Conservation (phyloP, 2,113 vertebrate genomes). For the Aplodontia rufa region DNA sequence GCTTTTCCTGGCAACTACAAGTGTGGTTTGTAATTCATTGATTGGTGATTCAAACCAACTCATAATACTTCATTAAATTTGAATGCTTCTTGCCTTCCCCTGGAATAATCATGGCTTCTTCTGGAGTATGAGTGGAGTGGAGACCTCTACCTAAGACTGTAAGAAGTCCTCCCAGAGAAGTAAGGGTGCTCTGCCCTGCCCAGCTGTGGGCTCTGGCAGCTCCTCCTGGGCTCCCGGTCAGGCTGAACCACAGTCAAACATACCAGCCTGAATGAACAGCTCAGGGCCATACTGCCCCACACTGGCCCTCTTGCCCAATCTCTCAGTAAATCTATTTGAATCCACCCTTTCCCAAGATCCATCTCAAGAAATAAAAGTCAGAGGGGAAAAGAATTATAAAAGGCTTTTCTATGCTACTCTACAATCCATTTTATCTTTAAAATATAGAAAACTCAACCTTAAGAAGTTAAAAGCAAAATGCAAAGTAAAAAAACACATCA, state of each 20-base stretch:
- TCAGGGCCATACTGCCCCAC: neutral
- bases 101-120: neutral
- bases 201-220: neutral
- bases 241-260: neutral
- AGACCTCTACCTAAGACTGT: neutral
- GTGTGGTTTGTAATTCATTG: neutral
- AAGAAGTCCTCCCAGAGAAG: neutral
- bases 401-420: neutral
- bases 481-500: conserved; percentile 32
- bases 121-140: neutral
- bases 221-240: neutral
- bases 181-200: neutral
- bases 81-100: neutral
- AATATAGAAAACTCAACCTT: conserved; percentile 36
- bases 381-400: neutral
- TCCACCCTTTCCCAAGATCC: neutral
- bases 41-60: neutral
- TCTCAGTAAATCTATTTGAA: neutral
- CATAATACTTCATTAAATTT: conserved; percentile 20
- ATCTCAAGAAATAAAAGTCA: neutral
- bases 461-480: conserved; percentile 57
- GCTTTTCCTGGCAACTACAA: neutral
- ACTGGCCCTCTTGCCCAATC: neutral
- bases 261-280: neutral
- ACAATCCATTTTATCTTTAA: conserved; percentile 42